phyloP scores from a whole-genome alignment of 2,888 invertebrate species.

The Amblyteles armatorius region DNA sequence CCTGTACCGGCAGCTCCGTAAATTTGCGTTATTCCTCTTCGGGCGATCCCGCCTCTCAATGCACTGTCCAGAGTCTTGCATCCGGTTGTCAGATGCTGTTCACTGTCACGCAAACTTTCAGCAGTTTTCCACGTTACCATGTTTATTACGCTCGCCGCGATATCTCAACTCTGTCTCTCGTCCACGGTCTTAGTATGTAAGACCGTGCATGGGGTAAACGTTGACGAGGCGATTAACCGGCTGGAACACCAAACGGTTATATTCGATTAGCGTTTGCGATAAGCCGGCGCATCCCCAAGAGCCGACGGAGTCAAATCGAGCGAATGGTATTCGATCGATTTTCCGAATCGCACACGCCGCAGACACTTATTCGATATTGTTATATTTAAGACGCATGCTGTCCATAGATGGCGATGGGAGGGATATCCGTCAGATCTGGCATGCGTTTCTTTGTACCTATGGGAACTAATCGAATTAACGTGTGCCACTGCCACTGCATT shows the following conservation, averaged over 20 bases:
- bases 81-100: slow-evolving; percentile 84
- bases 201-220: no score
- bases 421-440: no score
- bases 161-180: background rate
- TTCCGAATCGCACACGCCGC: background rate
- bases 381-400: no score
- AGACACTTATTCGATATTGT: background rate
- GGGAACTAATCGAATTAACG: no score
- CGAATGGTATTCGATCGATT: background rate
- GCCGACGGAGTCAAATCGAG: background rate
- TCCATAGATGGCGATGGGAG: no score
- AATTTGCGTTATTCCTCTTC: slow-evolving; percentile 91
- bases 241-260: background rate
- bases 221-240: background rate
- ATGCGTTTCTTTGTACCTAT: no score
- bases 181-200: no score
- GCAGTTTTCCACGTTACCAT: slow-evolving; percentile 62
- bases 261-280: background rate
- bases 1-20: slow-evolving; percentile 93
- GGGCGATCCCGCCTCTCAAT: slow-evolving; percentile 89
- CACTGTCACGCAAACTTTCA: slow-evolving; percentile 60
- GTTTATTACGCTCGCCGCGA: background rate
- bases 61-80: slow-evolving; percentile 87
- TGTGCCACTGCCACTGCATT: no score
- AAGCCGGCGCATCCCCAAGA: background rate